Evolutionary conservation across 2,888 invertebrate species (phyloP), one percentile per base, ranked within the genome.

Genomic region (Sepioteuthis lessoniana): DNA sequence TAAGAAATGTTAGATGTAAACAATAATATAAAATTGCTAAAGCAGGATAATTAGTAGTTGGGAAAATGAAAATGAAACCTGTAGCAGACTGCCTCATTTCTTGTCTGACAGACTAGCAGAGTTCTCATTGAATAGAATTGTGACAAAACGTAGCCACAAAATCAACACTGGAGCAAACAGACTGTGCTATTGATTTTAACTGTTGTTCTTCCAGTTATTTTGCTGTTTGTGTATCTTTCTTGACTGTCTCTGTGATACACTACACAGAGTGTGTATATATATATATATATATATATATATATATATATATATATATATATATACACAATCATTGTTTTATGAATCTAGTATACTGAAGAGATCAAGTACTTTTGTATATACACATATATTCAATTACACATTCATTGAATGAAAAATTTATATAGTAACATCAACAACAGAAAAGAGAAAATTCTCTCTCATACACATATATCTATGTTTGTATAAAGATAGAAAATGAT

Each of bases 81-180:
- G 76, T 76, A 76, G 76, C 76, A 76, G 76, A 76, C 76, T n/a
- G 76, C n/a, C n/a, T 76, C 76, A 76, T 76, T 76, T 13, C 76
- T 35, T 76, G 76, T 76, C n/a, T 76, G 76, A 35, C 76, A 76
- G n/a, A 35, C 76, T 76, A n/a, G 76, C 76, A 76, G 76, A 76
- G 76, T 76, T 76, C 76, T 76, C n/a, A 76, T 76, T 76, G 76
- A 76, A 35, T 76, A 76, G 76, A 76, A n/a, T n/a, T 13, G 76
- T 76, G 76, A 76, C 76, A 76, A 76, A 42, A 35, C n/a, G 35
- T 13, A 76, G 35, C 76, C 76, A 76, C 76, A 76, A 76, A 42
- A 76, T 76, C 76, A 76, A n/a, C 76, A 76, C 76, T 76, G n/a
- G 76, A 76, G 35, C n/a, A 76, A 76, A 76, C 76, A 76, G 76